Percentiles rank a stretch among this genome's conserved stretches.
Conservation (phyloP, 2,113 vertebrate species). For the Spea bombifrons region DNA sequence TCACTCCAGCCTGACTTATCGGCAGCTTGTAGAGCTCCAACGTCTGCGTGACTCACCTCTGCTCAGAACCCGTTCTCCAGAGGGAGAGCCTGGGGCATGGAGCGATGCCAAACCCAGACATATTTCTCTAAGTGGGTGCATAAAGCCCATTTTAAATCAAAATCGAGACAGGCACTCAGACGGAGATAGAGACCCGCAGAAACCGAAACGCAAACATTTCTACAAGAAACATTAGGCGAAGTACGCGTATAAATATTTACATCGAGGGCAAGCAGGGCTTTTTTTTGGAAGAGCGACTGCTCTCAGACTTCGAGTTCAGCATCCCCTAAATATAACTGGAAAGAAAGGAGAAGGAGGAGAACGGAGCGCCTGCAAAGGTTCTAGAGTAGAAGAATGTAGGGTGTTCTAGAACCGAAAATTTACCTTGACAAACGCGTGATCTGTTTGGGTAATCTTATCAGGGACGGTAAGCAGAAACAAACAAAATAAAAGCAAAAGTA, state of each 20-base stretch:
- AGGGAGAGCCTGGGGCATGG: background rate
- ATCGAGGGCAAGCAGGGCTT: background rate
- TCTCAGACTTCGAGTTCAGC: no score
- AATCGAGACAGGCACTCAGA: background rate
- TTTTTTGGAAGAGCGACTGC: no score
- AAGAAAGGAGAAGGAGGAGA: background rate
- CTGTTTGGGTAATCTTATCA: no score
- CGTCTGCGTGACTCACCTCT: constrained; percentile 43
- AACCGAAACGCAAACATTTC: background rate
- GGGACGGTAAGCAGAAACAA: no score
- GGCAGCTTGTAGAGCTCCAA: constrained; percentile 26
- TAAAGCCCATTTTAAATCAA: background rate
- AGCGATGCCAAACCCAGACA: constrained; percentile 8
- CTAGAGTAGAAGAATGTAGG: background rate
- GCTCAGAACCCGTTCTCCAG: constrained; percentile 29
- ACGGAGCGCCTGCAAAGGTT: background rate
- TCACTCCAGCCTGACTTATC: constrained; percentile 39
- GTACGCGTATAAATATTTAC: background rate
- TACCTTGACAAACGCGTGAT: no score
- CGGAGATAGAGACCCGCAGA: background rate
- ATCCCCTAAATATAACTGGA: background rate
- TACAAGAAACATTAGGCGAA: background rate
- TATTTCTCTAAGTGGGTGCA: background rate
- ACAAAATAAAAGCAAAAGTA: no score
- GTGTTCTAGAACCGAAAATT: no score